These are phyloP conservation scores for Cremastobaeus sp. DNA, from an alignment of 2,888 invertebrate genomes.

Conservation along the genomic window DNA sequence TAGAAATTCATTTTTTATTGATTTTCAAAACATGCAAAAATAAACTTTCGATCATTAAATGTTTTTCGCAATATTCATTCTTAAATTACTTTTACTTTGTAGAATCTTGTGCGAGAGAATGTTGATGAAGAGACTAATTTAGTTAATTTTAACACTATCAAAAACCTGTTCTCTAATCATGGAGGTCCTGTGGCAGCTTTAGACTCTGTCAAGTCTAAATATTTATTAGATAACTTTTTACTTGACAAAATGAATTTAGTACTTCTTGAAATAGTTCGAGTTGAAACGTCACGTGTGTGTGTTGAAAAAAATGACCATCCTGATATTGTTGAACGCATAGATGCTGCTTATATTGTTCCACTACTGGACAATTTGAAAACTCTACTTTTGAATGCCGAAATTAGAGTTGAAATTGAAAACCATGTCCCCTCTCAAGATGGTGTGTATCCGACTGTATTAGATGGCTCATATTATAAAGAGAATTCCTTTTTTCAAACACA, in stretches of 20 bases:
- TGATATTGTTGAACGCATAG: constrained; percentile 15
- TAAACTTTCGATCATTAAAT: no score
- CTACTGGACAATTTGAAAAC: constrained; percentile 50
- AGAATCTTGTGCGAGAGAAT: constrained; percentile 3
- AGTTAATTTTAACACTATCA: background rate
- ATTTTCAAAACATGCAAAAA: no score
- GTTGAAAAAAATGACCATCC: background rate
- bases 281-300: background rate
- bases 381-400: constrained; percentile 47
- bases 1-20: no score
- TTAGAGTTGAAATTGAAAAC: constrained; percentile 43
- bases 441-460: background rate
- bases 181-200: background rate
- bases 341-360: constrained; percentile 50
- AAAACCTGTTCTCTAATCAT: background rate
- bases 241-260: constrained; percentile 3
- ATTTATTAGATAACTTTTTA: constrained; percentile 3
- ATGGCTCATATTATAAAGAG: background rate
- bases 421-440: constrained; percentile 1
- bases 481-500: background rate
- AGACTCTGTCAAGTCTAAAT: background rate
- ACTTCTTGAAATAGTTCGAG: background rate
- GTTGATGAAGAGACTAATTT: background rate
- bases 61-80: no score
- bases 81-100: background rate